Conservation (phyloP, 2,888 invertebrate species). For the Conops quadrifasciatus region DNA sequence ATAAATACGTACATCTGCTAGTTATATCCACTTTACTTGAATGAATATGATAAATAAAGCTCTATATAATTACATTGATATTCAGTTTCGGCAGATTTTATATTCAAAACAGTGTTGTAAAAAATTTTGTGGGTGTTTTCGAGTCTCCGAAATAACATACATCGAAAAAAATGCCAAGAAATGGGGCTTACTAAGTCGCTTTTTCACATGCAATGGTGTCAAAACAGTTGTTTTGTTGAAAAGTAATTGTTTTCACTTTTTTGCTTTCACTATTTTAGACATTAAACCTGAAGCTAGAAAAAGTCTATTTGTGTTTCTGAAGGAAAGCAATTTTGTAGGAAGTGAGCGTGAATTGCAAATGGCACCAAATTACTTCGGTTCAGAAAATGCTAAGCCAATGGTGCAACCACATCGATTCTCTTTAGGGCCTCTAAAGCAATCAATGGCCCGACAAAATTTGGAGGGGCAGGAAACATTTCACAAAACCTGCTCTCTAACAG, state of each 20-base stretch:
- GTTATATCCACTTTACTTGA: too few relatives aligned
- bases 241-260: constrained; percentile 41
- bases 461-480: constrained; percentile 37
- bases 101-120: constrained; percentile 43
- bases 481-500: constrained; percentile 30
- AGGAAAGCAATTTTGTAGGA: constrained; percentile 36
- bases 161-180: constrained; percentile 39
- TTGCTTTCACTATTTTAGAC: constrained; percentile 36
- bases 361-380: constrained; percentile 33
- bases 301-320: constrained; percentile 42
- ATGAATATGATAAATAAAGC: constrained; percentile 34
- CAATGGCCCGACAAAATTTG: constrained; percentile 42
- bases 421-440: constrained; percentile 45
- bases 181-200: constrained; percentile 37
- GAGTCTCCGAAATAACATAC: constrained; percentile 37
- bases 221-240: constrained; percentile 44
- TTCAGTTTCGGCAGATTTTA: constrained; percentile 42
- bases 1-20: too few relatives aligned
- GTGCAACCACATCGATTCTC: constrained; percentile 48
- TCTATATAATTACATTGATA: constrained; percentile 43
- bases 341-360: constrained; percentile 39
- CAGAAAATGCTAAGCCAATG: constrained; percentile 36
- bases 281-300: constrained; percentile 39
- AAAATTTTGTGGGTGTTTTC: constrained; percentile 43
- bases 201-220: constrained; percentile 40